Evolutionary conservation across 2,113 vertebrate species (phyloP).

Genomic region (Hyperopisus bebe): DNA sequence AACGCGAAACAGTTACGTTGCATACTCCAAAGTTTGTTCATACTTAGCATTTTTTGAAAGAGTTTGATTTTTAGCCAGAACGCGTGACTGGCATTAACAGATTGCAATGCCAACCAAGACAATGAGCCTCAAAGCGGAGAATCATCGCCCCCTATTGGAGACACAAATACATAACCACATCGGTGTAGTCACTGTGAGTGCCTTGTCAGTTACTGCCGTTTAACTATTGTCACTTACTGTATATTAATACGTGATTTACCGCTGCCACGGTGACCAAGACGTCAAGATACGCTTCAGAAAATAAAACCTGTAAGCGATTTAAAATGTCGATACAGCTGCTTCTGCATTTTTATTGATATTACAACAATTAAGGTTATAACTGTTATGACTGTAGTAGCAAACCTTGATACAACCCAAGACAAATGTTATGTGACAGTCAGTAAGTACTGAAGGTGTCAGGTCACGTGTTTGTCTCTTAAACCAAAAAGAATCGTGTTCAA

Average conservation of each 20-base stretch:
- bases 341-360: background rate
- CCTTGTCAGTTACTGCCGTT: background rate
- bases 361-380: background rate
- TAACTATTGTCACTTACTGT: background rate
- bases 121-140: conserved; percentile 12
- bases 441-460: background rate
- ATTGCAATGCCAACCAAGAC: background rate
- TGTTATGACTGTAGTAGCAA: background rate
- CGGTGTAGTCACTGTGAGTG: background rate
- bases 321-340: background rate
- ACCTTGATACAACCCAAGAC: background rate
- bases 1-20: background rate
- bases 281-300: background rate
- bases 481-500: background rate
- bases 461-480: background rate
- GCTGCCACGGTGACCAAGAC: background rate
- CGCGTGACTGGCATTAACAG: background rate
- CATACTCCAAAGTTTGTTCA: background rate
- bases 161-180: conserved; percentile 6
- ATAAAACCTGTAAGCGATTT: background rate
- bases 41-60: background rate
- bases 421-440: background rate
- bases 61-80: background rate
- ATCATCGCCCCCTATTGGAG: conserved; percentile 39
- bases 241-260: background rate